Conservation (phyloP, 2,113 vertebrate species). For the Myrmecophaga tridactyla region DNA sequence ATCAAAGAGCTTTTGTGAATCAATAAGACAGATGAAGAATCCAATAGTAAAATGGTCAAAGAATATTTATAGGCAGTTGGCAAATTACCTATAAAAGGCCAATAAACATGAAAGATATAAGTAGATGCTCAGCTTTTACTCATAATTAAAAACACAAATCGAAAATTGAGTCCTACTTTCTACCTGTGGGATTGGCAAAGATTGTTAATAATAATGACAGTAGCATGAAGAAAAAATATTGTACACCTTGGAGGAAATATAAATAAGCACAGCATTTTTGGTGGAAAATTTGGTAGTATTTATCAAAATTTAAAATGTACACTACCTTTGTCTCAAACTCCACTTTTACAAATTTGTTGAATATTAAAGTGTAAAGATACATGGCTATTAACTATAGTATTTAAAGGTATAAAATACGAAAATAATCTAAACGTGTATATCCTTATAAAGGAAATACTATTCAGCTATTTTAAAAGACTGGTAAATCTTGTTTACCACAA, state of each 20-base stretch:
- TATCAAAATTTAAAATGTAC: slow-evolving; percentile 13
- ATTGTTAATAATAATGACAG: not conserved
- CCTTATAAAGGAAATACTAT: not conserved
- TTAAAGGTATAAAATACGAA: not conserved
- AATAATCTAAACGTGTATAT: not conserved
- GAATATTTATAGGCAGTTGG: not conserved
- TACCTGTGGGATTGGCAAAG: not conserved
- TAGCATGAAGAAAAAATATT: not conserved
- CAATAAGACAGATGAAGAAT: not conserved
- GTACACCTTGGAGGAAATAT: not conserved
- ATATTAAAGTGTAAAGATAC: not conserved
- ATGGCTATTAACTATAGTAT: not conserved
- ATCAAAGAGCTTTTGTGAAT: not conserved
- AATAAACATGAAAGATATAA: slow-evolving; percentile 15
- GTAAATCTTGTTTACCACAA: too few species aligned
- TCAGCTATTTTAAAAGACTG: slow-evolving; percentile 12
- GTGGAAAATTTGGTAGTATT: slow-evolving; percentile 24
- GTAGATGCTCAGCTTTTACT: not conserved
- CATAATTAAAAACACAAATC: slow-evolving; percentile 7
- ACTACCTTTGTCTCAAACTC: not conserved
- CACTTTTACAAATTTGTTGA: slow-evolving; percentile 3
- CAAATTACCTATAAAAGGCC: not conserved
- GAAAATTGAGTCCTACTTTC: not conserved
- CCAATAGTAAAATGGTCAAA: not conserved
- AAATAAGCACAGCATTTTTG: slow-evolving; percentile 9